Conservation (phyloP, 2,797 vertebrate species). For the Mormyrus proboscirostris region DNA sequence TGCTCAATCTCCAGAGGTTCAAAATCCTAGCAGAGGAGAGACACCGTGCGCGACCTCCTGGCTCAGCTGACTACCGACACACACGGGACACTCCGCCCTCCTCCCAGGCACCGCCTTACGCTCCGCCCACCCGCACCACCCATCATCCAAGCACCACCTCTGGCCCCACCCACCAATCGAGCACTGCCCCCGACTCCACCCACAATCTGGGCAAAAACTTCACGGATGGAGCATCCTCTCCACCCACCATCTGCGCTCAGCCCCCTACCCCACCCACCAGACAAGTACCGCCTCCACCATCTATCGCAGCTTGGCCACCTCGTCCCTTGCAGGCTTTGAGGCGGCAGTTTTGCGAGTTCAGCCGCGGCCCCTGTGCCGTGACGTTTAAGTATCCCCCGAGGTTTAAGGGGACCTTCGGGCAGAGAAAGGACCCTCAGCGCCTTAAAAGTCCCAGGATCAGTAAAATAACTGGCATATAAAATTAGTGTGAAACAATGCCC, state of each 20-base stretch:
- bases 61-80: constrained; percentile 24
- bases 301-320: background rate
- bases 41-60: constrained; percentile 14
- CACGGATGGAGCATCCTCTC: background rate
- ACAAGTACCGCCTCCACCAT: background rate
- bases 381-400: background rate
- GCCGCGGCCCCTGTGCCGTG: background rate
- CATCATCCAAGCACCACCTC: background rate
- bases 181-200: background rate
- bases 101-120: background rate
- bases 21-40: constrained; percentile 48
- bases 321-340: background rate
- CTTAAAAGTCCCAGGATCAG: background rate
- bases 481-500: background rate
- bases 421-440: background rate
- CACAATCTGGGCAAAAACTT: background rate
- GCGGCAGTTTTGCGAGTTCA: background rate
- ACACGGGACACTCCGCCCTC: constrained; percentile 1
- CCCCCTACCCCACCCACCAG: background rate
- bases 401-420: background rate
- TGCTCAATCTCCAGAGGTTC: constrained; percentile 46
- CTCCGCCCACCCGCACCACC: background rate
- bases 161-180: background rate
- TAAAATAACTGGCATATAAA: background rate
- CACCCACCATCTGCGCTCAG: background rate